Conservation (phyloP, 2,797 vertebrate species). For the Anguilla obscura region DNA sequence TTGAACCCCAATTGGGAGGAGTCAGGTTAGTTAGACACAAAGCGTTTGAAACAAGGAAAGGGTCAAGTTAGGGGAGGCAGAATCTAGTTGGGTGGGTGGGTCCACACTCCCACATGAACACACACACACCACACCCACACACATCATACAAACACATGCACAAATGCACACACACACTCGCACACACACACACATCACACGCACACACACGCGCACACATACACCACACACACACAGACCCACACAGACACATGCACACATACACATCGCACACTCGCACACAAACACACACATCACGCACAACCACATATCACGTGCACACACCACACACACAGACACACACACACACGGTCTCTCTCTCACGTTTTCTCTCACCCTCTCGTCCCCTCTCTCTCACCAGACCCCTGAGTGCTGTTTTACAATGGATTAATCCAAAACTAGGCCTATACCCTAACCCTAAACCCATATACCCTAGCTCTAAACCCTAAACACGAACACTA, state of each 20-base stretch:
- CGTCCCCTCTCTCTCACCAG: neutral
- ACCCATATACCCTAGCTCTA: neutral
- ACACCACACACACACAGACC: no score
- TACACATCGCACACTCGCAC: no score
- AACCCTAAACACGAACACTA: neutral
- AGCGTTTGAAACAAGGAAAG: conserved; percentile 72
- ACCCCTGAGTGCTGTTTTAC: neutral
- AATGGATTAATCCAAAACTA: neutral
- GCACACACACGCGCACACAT: neutral
- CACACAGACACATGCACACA: no score
- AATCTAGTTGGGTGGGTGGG: conserved; percentile 52
- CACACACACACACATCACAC: no score
- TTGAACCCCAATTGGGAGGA: conserved; percentile 75
- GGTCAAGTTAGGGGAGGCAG: conserved; percentile 62
- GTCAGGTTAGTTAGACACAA: conserved; percentile 65
- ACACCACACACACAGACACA: neutral
- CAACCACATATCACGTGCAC: neutral
- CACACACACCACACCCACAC: neutral
- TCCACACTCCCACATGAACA: neutral
- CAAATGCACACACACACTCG: neutral
- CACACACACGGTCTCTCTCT: neutral
- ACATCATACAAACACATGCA: neutral
- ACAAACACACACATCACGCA: no score
- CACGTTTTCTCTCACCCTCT: no score
- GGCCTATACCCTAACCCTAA: neutral